A percentile compares a stretch with the other conserved stretches of the same genome.
Evolutionary conservation across 35 echinoderm and acorn worm genomes (phyloP).

Genomic region (Chiridota heheva): DNA sequence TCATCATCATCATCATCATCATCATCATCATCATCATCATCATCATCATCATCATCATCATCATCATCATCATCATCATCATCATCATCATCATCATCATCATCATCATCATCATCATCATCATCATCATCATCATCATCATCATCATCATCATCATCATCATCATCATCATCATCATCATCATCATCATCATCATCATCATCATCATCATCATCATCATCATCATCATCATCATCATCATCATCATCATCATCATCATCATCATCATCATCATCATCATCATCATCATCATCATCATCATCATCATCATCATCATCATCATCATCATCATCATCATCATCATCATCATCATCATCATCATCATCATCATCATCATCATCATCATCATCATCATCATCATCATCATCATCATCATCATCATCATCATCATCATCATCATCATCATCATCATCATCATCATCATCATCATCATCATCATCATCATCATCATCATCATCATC

Average conservation of each 20-base stretch:
- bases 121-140: slow-evolving; percentile 27
- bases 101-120: slow-evolving; percentile 27
- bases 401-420: slow-evolving; percentile 27
- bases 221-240: slow-evolving; percentile 27
- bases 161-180: slow-evolving; percentile 27
- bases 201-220: slow-evolving; percentile 28
- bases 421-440: slow-evolving; percentile 27
- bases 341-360: slow-evolving; percentile 27
- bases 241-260: slow-evolving; percentile 27
- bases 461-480: slow-evolving; percentile 27
- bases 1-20: slow-evolving; percentile 27
- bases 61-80: slow-evolving; percentile 27
- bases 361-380: slow-evolving; percentile 27
- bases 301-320: slow-evolving; percentile 27
- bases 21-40: slow-evolving; percentile 28
- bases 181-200: slow-evolving; percentile 27
- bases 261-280: slow-evolving; percentile 28
- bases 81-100: slow-evolving; percentile 28
- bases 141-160: slow-evolving; percentile 28
- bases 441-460: slow-evolving; percentile 28
- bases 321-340: slow-evolving; percentile 28
- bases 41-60: slow-evolving; percentile 27
- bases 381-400: slow-evolving; percentile 28
- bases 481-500: slow-evolving; percentile 27
- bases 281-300: slow-evolving; percentile 27